A percentile compares a stretch with the other conserved stretches of the same genome.
Conservation (phyloP, 2,113 vertebrate species). For the Piliocolobus tephrosceles region DNA sequence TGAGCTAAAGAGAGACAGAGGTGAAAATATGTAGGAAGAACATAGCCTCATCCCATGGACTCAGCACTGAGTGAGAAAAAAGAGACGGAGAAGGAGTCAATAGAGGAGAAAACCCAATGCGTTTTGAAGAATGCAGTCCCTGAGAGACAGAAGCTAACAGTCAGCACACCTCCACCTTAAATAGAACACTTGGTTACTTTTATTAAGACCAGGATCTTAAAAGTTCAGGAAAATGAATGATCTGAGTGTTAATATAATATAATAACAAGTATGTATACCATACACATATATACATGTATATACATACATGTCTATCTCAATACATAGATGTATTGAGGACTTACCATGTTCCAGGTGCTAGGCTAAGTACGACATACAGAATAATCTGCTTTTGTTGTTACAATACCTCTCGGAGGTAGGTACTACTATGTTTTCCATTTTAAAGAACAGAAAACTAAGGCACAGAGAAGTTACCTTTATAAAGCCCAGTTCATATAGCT, state of each 20-base stretch:
- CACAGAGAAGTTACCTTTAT: background rate
- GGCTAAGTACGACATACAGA: background rate
- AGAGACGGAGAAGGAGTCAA: background rate
- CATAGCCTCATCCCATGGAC: background rate
- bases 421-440: background rate
- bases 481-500: background rate
- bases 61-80: background rate
- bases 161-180: background rate
- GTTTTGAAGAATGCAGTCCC: background rate
- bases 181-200: background rate
- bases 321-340: background rate
- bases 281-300: no score
- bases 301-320: no score
- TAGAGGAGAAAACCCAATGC: background rate
- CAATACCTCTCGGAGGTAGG: background rate
- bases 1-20: background rate
- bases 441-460: slow-evolving; percentile 36
- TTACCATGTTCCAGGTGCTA: background rate
- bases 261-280: background rate
- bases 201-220: background rate
- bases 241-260: background rate
- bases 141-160: background rate
- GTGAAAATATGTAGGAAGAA: background rate
- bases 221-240: background rate
- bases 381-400: background rate